phyloP scores from a whole-genome alignment of 2,113 vertebrate genomes.

The Protobothrops mucrosquamatus region DNA sequence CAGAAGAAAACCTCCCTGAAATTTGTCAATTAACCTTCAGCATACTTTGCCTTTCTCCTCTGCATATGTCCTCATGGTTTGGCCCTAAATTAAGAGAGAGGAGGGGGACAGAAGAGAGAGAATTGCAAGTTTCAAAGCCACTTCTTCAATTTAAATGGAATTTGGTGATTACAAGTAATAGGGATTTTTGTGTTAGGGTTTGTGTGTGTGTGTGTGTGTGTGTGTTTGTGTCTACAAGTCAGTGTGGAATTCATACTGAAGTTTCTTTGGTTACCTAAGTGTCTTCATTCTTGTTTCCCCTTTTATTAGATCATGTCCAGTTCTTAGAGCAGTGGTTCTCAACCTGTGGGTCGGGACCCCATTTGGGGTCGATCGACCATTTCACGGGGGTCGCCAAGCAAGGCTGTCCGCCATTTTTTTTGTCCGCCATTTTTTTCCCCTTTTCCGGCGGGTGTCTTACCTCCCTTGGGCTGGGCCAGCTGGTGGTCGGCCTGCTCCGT shows the following conservation, averaged over 20 bases:
- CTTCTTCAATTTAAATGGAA: not conserved
- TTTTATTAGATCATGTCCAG: no score
- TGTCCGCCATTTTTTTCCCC: no score
- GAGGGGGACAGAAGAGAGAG: not conserved
- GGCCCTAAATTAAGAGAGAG: not conserved
- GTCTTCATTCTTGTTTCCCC: no score
- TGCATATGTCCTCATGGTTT: not conserved
- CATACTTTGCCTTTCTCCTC: not conserved
- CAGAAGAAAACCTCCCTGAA: not conserved
- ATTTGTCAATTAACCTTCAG: not conserved
- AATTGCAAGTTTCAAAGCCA: not conserved
- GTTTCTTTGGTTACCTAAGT: no score
- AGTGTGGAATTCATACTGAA: not conserved
- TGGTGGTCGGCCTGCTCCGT: no score
- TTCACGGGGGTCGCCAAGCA: no score
- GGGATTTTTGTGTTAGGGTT: not conserved
- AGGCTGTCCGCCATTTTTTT: no score
- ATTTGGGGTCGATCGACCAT: no score
- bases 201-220: not conserved
- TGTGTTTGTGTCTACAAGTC: not conserved
- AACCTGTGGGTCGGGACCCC: no score
- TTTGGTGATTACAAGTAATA: not conserved
- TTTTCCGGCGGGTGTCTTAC: no score
- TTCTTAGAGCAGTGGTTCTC: no score
- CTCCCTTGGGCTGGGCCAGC: no score